These are phyloP conservation scores for Scalopus aquaticus DNA, from an alignment of 2,113 vertebrate species.

Conservation along the genomic window DNA sequence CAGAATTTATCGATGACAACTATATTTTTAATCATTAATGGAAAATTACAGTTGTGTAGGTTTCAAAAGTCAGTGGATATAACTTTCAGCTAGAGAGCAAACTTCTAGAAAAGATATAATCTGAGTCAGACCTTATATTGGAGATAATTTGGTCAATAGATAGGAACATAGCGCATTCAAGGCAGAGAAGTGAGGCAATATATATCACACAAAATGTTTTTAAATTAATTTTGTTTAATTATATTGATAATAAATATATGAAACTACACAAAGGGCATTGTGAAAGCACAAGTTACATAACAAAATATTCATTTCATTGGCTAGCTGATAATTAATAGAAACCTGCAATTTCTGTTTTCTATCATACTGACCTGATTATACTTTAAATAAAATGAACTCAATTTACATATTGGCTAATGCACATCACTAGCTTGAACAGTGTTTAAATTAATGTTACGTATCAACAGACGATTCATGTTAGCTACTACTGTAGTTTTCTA, in stretches of 20 bases:
- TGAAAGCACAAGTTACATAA: neutral
- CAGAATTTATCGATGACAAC: neutral
- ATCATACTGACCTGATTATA: neutral
- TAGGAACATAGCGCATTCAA: neutral
- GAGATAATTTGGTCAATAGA: neutral
- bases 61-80: neutral
- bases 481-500: neutral
- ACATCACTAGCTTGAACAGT: neutral
- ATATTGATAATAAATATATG: neutral
- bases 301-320: neutral
- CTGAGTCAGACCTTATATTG: neutral
- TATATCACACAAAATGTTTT: neutral
- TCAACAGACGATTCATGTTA: neutral
- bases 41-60: neutral
- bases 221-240: neutral
- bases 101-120: neutral
- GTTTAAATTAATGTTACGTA: neutral
- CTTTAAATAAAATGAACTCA: slow-evolving; percentile 31
- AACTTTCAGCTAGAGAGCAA: neutral
- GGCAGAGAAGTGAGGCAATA: neutral
- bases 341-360: neutral
- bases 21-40: neutral
- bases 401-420: neutral
- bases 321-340: neutral
- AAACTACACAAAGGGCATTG: neutral